Conservation (phyloP, 2,797 vertebrate species). For the Valencia hispanica region DNA sequence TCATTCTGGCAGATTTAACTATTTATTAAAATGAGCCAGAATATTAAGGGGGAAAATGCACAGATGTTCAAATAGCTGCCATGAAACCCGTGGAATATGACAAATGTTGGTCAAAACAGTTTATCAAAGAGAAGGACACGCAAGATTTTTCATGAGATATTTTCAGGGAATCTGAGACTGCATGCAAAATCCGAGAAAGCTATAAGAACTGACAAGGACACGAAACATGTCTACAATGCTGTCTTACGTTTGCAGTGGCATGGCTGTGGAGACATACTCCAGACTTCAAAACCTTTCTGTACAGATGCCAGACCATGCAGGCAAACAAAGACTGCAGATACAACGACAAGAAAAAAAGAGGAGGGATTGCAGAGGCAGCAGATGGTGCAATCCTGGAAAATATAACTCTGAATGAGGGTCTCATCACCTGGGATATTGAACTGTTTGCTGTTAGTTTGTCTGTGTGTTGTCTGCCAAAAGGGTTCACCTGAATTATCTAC, state of each 20-base stretch:
- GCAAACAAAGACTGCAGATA: constrained; percentile 1
- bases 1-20: background rate
- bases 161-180: background rate
- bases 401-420: background rate
- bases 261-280: background rate
- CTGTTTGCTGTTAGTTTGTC: constrained; percentile 4
- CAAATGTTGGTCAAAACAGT: background rate
- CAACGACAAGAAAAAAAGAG: background rate
- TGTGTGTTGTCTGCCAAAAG: background rate
- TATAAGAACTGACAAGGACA: background rate
- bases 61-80: background rate
- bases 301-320: background rate
- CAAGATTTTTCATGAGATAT: background rate
- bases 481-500: background rate
- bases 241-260: background rate
- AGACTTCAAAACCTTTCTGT: background rate
- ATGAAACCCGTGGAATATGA: background rate
- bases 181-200: background rate
- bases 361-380: constrained; percentile 1
- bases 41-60: background rate
- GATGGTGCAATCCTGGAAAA: constrained; percentile 5
- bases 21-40: background rate
- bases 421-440: background rate
- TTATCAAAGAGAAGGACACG: background rate
- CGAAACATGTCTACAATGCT: background rate